A percentile compares a stretch with the other conserved stretches of the same genome.
phyloP scores from a whole-genome alignment of 2,797 vertebrate genomes.

The Prionace glauca region DNA sequence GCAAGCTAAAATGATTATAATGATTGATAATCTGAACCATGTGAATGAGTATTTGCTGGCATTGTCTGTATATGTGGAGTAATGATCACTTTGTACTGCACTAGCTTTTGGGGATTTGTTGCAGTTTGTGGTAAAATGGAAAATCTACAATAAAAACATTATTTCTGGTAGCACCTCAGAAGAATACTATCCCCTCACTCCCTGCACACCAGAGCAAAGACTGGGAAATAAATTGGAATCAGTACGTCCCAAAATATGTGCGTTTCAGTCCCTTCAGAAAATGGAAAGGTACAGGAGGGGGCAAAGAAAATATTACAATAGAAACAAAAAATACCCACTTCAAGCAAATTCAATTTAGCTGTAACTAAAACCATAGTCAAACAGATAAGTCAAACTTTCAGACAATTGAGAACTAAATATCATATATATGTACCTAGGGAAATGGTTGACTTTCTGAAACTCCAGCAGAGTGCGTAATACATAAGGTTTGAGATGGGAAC shows the following conservation, averaged over 20 bases:
- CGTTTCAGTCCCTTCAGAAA: not conserved
- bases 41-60: too few relatives aligned
- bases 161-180: not conserved
- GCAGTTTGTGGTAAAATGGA: too few relatives aligned
- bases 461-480: constrained; percentile 79
- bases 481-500: constrained; percentile 87
- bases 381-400: not conserved
- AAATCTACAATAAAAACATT: not conserved
- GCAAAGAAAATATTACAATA: not conserved
- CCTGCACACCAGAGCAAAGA: too few relatives aligned
- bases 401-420: not conserved
- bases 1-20: too few relatives aligned
- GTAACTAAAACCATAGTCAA: not conserved
- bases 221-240: not conserved
- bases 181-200: too few relatives aligned
- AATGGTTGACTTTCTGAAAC: constrained; percentile 96
- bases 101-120: too few relatives aligned
- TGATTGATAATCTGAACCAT: too few relatives aligned
- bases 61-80: too few relatives aligned
- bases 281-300: not conserved
- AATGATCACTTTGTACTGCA: too few relatives aligned
- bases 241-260: not conserved
- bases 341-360: not conserved
- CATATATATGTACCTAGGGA: constrained; percentile 71
- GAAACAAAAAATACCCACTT: not conserved